Base-by-base conservation (phyloP, 2,113 vertebrate species). In the Cheirogaleus medius region DNA sequence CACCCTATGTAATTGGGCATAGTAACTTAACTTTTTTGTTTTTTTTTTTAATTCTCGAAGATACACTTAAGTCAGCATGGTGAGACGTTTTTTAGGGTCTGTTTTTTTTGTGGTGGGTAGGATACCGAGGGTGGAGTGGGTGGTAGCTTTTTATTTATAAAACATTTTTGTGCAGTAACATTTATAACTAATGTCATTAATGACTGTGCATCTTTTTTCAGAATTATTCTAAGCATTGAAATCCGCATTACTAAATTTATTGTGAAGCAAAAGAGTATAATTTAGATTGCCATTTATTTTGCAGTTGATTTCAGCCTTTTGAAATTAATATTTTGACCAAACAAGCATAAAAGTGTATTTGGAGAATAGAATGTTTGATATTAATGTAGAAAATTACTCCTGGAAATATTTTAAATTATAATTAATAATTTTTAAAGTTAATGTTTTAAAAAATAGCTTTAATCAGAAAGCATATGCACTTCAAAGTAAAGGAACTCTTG, bases 371-470 rank as follows among this genome's bases (percentile, higher is more conserved):
- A 7, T 84, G 6, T 93, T 94, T 91, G 27, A 56, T 93, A 52
- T 58, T 91, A 86, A 73, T 78, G 20, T 54, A 90, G 64, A 95
- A 96, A 94, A 73, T 92, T 76, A 37, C 32, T 91, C 20, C 74
- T 76, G 39, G 52, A 74, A 87, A 77, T 49, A 52, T 73, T 10
- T 83, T 95, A 81, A 81, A 29, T 54, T 78, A 23, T 71, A 78
- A 52, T 77, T 93, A 90, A 47, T 93, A 90, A 47, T 58, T 87
- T 83, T 56, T 18, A 23, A 64, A 90, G 23, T 52, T 29, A 66
- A 4, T 78, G 64, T 85, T 64, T 73, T 73, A 34, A 34, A 18
- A 47, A 64, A 64, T 56, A n/a, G 34, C 29, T 73, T 54, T 90
- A 73, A 60, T 83, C 76, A 90, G 14, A 90, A 0, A 63, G 17